phyloP scores from a whole-genome alignment of 2,888 invertebrate species.

The Hemaris fuciformis region DNA sequence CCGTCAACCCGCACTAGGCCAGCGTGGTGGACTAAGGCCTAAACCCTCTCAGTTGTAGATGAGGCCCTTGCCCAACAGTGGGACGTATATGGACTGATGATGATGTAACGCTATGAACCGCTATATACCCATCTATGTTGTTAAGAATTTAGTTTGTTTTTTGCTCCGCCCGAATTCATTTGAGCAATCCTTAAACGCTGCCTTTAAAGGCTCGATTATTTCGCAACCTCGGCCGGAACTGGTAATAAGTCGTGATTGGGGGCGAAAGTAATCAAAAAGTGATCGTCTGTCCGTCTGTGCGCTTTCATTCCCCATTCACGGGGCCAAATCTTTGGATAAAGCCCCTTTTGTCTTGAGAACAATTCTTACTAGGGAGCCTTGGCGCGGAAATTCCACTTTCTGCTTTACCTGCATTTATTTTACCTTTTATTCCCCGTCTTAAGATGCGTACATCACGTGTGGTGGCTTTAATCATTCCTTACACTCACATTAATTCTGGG shows the following conservation, averaged over 20 bases:
- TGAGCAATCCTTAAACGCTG: neutral
- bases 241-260: constrained; percentile 16
- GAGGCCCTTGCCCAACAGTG: too few species aligned
- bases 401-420: neutral
- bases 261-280: constrained; percentile 23
- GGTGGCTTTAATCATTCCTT: neutral
- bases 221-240: neutral
- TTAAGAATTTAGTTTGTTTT: too few species aligned
- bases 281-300: constrained; percentile 20
- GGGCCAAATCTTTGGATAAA: constrained; percentile 19
- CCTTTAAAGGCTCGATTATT: constrained; percentile 2
- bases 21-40: too few species aligned
- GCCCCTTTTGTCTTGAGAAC: constrained; percentile 8
- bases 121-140: too few species aligned
- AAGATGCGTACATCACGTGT: neutral
- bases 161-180: neutral
- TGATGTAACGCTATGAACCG: too few species aligned
- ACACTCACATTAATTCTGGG: neutral
- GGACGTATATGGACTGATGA: too few species aligned
- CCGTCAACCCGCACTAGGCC: too few species aligned
- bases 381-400: neutral
- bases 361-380: neutral
- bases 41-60: too few species aligned
- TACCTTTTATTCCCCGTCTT: neutral
- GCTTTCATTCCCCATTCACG: constrained; percentile 13